Evolutionary conservation across 2,888 invertebrate species (phyloP).

Genomic region (Scaptomyza caliginosa): DNA sequence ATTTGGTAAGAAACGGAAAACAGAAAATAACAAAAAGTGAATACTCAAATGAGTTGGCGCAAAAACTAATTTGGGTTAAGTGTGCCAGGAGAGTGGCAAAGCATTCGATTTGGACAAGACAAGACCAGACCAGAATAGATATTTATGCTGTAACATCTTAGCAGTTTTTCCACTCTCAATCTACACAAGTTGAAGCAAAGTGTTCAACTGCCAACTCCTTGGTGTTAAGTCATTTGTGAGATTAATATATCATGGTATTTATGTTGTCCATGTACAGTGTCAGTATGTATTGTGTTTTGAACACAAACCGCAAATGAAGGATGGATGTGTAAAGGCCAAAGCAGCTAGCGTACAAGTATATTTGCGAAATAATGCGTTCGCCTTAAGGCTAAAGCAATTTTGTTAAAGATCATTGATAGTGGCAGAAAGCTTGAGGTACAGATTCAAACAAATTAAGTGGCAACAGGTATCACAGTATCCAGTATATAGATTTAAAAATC

Average conservation of each 20-base stretch:
- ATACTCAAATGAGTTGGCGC: constrained; percentile 43
- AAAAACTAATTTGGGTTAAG: constrained; percentile 22
- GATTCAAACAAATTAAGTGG: not conserved
- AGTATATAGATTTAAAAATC: not conserved
- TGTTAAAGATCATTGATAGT: not conserved
- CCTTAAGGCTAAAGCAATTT: constrained; percentile 7
- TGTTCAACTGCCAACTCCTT: too few species aligned
- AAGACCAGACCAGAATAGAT: not conserved
- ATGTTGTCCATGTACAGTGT: not conserved
- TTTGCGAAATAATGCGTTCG: constrained; percentile 1
- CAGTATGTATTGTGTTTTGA: not conserved
- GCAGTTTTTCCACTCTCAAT: not conserved
- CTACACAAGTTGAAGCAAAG: too few species aligned
- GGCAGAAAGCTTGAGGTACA: not conserved
- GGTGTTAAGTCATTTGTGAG: not conserved
- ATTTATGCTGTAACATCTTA: not conserved
- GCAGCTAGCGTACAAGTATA: not conserved
- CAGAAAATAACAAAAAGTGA: constrained; percentile 10
- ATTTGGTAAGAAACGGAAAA: constrained; percentile 35
- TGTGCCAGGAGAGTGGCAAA: constrained; percentile 3
- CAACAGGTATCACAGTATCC: not conserved
- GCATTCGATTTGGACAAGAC: not conserved
- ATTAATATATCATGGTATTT: not conserved
- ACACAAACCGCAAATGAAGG: constrained; percentile 5
- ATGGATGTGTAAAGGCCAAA: constrained; percentile 3